Evolutionary conservation across 2,797 vertebrate genomes (phyloP).

Genomic region (Pristis pectinata): DNA sequence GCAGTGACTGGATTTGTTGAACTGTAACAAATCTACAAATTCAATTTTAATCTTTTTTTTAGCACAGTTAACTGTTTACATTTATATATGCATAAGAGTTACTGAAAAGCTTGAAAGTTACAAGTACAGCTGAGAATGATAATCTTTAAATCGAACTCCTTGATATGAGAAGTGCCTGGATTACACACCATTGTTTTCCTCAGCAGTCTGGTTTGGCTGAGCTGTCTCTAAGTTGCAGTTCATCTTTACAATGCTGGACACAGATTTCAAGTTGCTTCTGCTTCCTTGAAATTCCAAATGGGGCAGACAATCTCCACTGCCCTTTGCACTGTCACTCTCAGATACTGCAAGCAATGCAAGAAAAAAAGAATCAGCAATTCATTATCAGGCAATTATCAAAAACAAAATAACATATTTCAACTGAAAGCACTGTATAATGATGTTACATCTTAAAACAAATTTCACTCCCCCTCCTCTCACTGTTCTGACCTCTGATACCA

Average conservation of each 20-base stretch:
- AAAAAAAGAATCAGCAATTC: constrained; percentile 18
- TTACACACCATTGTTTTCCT: constrained; percentile 49
- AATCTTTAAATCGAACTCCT: neutral
- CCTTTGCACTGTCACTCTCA: constrained; percentile 61
- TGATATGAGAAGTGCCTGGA: neutral
- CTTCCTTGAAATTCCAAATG: constrained; percentile 52
- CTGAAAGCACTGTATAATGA: neutral
- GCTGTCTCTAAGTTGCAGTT: constrained; percentile 44
- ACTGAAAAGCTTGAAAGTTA: neutral
- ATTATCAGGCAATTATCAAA: neutral
- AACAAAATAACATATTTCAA: neutral
- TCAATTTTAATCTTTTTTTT: neutral
- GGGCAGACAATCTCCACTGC: constrained; percentile 60
- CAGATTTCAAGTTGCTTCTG: neutral
- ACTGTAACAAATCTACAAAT: too few species aligned
- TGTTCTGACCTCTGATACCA: neutral
- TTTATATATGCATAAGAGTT: neutral
- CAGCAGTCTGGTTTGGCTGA: neutral
- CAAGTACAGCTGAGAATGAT: neutral
- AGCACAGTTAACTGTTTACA: neutral
- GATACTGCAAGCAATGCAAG: constrained; percentile 53
- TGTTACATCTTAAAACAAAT: neutral
- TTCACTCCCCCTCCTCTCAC: neutral
- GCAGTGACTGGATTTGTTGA: too few species aligned
- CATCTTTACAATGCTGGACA: constrained; percentile 61